A percentile compares a stretch with the other conserved stretches of the same genome.
phyloP scores from a whole-genome alignment of 2,888 invertebrate species.

The Odontocolon sp. region DNA sequence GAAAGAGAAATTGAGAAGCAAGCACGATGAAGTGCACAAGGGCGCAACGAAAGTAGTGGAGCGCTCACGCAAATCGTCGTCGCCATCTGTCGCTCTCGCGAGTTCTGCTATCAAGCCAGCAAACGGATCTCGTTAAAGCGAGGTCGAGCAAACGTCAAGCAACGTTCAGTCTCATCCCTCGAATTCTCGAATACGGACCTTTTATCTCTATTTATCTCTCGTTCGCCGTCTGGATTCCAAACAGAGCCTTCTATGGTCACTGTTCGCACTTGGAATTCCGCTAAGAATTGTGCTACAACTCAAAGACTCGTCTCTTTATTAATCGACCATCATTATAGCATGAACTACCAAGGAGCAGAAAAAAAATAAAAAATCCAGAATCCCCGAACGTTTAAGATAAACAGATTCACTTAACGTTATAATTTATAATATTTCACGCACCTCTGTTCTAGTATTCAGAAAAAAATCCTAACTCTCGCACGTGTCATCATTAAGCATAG shows the following conservation, averaged over 20 bases:
- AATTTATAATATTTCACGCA: too few species aligned
- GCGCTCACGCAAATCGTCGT: constrained; percentile 59
- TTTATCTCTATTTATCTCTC: background rate
- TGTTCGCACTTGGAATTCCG: constrained; percentile 8
- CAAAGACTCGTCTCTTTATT: too few species aligned
- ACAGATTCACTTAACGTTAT: too few species aligned
- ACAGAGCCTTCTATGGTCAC: background rate
- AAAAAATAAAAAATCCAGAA: too few species aligned
- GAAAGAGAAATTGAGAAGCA: constrained; percentile 55
- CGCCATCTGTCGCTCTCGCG: constrained; percentile 60
- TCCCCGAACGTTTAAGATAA: too few species aligned
- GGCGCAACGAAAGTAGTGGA: constrained; percentile 34
- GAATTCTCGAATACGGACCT: background rate
- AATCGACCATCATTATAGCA: too few species aligned
- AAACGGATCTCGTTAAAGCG: constrained; percentile 66
- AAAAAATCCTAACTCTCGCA: too few species aligned
- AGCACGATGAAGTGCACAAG: background rate
- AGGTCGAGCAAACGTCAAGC: constrained; percentile 53
- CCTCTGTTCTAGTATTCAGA: too few species aligned
- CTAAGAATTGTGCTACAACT: too few species aligned
- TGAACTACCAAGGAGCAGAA: too few species aligned
- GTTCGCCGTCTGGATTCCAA: constrained; percentile 11
- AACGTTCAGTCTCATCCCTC: constrained; percentile 44
- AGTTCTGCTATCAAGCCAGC: constrained; percentile 50
- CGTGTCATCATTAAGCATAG: background rate